Evolutionary conservation across 2,888 invertebrate species (phyloP).

Genomic region (Marronus borbonicus): DNA sequence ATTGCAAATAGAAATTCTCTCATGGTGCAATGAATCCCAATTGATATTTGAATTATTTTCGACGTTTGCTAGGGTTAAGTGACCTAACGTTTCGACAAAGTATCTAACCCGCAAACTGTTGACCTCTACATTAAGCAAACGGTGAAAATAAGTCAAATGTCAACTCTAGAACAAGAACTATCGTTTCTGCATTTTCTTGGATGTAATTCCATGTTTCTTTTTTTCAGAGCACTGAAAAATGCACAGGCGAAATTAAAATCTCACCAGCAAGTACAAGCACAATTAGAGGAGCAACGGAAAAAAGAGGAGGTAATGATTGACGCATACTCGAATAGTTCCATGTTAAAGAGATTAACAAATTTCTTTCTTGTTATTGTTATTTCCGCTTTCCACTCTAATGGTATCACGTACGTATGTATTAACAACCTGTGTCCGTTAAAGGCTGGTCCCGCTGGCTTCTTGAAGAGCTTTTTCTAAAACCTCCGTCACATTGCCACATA

Average conservation of each 20-base stretch:
- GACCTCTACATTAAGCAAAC: too few species aligned
- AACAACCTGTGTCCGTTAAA: constrained; percentile 63
- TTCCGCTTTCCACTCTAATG: constrained; percentile 44
- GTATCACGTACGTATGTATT: constrained; percentile 45
- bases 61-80: too few species aligned
- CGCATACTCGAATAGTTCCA: constrained; percentile 13
- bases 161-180: too few species aligned
- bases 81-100: too few species aligned
- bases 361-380: constrained; percentile 52
- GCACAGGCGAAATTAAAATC: constrained; percentile 92
- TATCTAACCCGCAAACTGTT: too few species aligned
- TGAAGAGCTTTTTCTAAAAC: constrained; percentile 94
- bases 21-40: too few species aligned
- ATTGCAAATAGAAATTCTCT: too few species aligned
- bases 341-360: constrained; percentile 54
- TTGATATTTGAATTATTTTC: too few species aligned
- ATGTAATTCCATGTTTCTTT: not conserved
- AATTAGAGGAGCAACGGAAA: constrained; percentile 74
- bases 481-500: constrained; percentile 57
- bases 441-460: constrained; percentile 95
- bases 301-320: constrained; percentile 76
- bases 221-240: constrained; percentile 87
- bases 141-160: too few species aligned
- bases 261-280: constrained; percentile 87
- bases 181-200: too few species aligned